Base-by-base conservation (phyloP, 2,888 invertebrate species). In the Melangyna quadrimaculata region DNA sequence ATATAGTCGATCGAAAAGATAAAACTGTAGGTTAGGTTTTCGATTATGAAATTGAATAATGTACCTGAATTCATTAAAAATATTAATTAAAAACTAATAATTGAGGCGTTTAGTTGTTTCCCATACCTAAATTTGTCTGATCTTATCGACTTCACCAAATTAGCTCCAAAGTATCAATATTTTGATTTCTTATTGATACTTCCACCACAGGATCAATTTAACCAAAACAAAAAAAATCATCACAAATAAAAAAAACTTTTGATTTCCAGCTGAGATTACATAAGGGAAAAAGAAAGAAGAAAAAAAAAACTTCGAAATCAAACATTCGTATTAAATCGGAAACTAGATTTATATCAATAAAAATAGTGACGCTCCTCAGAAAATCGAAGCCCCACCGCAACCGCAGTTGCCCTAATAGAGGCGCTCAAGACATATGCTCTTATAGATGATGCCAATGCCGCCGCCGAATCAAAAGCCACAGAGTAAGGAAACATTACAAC, bases 401-500 rank as follows among this genome's bases (percentile, higher is more conserved):
- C 63, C 48, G 63, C 19, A 73, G 17, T 59, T 32, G 45, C 10
- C 53, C 35, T 9, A 74, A n/a, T n/a, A 19, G 29, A 45, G 59
- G 32, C 67, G 29, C 59, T 51, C n/a, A n/a, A n/a, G 43, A 22
- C 59, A 27, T n/a, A 27, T 61, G 29, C 45, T 12, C 0, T 45
- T 48, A 19, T 45, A 45, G 22, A 48, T 48, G 14, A 40, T 10
- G 35, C 63, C 57, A 57, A 43, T 73, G 24, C 71, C 24, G 59
- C 71, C 83, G 59, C 27, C 29, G 29, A 57, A 45, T 37, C 12
- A n/a, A 29, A 19, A 69, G 3, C 17, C 69, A 45, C 2, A 37
- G 29, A 59, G 77, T 63, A 86, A 81, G 81, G 78, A 86, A 86
- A 81, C 80, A 86, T 86, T 86, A 86, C 86, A 86, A 78, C 86